Evolutionary conservation across 2,113 vertebrate species (phyloP), one percentile per base, ranked within the genome.

Genomic region (Muntiacus muntjak): DNA sequence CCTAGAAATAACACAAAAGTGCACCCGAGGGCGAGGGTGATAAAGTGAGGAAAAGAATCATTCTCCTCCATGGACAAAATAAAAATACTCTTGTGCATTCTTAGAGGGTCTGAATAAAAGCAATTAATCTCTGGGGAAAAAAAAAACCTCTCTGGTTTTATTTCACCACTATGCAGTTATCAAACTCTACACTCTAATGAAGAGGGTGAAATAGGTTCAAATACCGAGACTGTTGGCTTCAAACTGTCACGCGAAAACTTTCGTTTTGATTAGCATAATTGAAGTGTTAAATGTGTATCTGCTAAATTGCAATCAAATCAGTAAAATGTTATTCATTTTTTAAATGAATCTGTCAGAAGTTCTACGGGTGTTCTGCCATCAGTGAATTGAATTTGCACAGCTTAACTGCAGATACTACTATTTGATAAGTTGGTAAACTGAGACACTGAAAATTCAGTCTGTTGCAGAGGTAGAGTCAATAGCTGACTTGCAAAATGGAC

Each of bases 181-280:
- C 55, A 82, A 62, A 91, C 15, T 83, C 71, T 8, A 57, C 4
- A 25, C n/a, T 86, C 33, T 95, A 97, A 96, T 95, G 88, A 97
- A 96, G 95, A 97, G 90, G 93, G 58, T 79, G 33, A 94, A 97
- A 92, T 79, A 93, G 90, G 95, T 91, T 95, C 93, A 94, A 87
- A 98, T 87, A 91, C 82, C 2, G 11, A 97, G 40, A 84, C 30
- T 96, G 84, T 45, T 93, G 95, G 91, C 94, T 96, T 94, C 55
- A 97, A 98, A 92, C 45, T 97, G 93, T 97, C 97, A 97, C 78
- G 45, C 23, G 28, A 96, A 97, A 98, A 96, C 87, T 85, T 97
- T 97, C 95, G 36, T 98, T 98, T 97, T 98, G 97, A 98, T 98
- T 98, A 97, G 97, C 93, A 83, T 98, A 98, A 98, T 95, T 98